phyloP scores from a whole-genome alignment of 2,888 invertebrate genomes.

The Drosophila melanocephala region DNA sequence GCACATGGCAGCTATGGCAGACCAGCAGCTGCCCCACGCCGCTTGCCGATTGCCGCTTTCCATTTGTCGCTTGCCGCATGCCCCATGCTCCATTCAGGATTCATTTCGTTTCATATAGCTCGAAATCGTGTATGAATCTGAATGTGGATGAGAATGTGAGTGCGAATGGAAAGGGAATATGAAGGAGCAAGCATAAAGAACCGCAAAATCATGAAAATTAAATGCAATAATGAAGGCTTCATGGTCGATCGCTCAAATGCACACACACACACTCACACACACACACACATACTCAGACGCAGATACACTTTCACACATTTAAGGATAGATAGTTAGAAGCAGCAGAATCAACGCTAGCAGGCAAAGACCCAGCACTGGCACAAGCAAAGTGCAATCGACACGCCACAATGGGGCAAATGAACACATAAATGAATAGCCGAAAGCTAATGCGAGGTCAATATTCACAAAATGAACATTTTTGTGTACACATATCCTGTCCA shows the following conservation, averaged over 20 bases:
- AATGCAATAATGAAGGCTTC: conserved; percentile 80
- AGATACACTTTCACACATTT: conserved; percentile 13
- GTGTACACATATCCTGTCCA: not conserved
- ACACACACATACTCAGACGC: not conserved
- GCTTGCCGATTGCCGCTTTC: conserved; percentile 4
- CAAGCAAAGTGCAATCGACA: conserved; percentile 68
- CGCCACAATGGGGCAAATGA: conserved; percentile 32
- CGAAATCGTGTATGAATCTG: conserved; percentile 19
- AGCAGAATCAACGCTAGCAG: conserved; percentile 45
- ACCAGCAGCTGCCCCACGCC: conserved; percentile 21
- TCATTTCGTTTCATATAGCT: conserved; percentile 33
- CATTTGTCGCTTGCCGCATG: not conserved
- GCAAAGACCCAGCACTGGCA: conserved; percentile 8
- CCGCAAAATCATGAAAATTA: conserved; percentile 76
- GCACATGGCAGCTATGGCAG: conserved; percentile 33
- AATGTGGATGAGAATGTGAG: conserved; percentile 18
- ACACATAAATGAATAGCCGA: not conserved
- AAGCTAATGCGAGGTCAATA: not conserved
- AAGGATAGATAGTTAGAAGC: conserved; percentile 39
- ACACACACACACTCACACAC: conserved; percentile 27
- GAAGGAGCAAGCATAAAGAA: conserved; percentile 73
- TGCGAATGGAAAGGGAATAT: conserved; percentile 57
- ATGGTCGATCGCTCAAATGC: conserved; percentile 78
- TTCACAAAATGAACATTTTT: not conserved
- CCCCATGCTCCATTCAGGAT: conserved; percentile 13